Conservation (phyloP, 1,140 invertebrate species). For the Drepana arcuata region DNA sequence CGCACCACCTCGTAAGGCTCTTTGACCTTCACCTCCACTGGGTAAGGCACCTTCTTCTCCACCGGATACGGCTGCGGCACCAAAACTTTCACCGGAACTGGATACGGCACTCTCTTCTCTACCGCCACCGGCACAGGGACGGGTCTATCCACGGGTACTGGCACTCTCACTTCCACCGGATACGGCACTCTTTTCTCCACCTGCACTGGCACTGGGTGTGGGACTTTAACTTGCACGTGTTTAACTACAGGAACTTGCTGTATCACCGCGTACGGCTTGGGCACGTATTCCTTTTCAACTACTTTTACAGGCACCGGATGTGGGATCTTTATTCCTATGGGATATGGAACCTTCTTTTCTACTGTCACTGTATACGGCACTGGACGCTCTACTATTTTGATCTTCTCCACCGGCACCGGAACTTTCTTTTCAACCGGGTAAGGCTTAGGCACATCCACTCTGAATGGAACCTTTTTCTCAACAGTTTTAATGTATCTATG, state of each 20-base stretch:
- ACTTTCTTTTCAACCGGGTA: slow-evolving; percentile 77
- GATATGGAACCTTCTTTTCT: slow-evolving; percentile 77
- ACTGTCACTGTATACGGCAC: slow-evolving; percentile 75
- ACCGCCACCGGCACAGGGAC: slow-evolving; percentile 63
- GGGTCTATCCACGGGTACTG: slow-evolving; percentile 70
- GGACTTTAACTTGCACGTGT: slow-evolving; percentile 67
- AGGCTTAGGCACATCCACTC: slow-evolving; percentile 69
- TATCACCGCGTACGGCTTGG: slow-evolving; percentile 74
- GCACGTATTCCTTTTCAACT: slow-evolving; percentile 66
- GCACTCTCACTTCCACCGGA: slow-evolving; percentile 50
- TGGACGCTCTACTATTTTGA: slow-evolving; percentile 77
- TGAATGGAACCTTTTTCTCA: slow-evolving; percentile 66
- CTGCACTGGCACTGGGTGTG: slow-evolving; percentile 58
- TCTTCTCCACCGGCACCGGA: slow-evolving; percentile 75
- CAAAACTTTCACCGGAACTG: slow-evolving; percentile 60
- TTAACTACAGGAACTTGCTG: slow-evolving; percentile 67
- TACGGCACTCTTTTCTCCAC: slow-evolving; percentile 74
- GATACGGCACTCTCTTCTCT: slow-evolving; percentile 71
- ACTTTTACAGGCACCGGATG: slow-evolving; percentile 69
- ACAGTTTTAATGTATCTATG: slow-evolving; percentile 75
- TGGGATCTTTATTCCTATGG: slow-evolving; percentile 75
- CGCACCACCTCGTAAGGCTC: slow-evolving; percentile 73
- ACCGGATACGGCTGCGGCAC: slow-evolving; percentile 75
- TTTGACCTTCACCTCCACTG: slow-evolving; percentile 69
- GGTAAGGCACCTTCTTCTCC: slow-evolving; percentile 71